These are phyloP conservation scores for Eulithis prunata DNA, from an alignment of 2,888 invertebrate genomes.

Conservation along the genomic window DNA sequence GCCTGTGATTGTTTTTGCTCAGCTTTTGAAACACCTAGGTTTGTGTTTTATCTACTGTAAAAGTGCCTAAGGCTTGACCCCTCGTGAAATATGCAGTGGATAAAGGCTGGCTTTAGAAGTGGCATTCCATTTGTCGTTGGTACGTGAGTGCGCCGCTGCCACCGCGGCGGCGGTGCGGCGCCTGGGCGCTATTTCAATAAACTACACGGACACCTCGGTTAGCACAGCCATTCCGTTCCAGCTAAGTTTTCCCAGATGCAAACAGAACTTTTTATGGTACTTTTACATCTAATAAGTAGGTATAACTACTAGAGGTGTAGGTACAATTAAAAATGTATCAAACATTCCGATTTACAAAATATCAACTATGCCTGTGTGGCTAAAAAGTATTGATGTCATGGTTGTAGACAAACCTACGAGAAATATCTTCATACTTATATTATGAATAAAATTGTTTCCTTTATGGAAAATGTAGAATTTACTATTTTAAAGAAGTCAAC, in stretches of 20 bases:
- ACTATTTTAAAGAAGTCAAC: background rate
- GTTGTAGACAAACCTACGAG: too few species aligned
- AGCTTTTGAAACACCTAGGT: constrained; percentile 40
- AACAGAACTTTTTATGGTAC: background rate
- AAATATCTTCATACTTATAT: too few species aligned
- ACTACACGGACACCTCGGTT: constrained; percentile 31
- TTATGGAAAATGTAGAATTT: too few species aligned
- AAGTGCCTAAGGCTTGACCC: constrained; percentile 55
- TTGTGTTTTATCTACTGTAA: constrained; percentile 53
- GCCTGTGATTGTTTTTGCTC: constrained; percentile 34
- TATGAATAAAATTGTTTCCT: too few species aligned
- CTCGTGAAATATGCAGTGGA: constrained; percentile 57
- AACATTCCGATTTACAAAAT: too few species aligned
- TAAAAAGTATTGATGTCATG: too few species aligned
- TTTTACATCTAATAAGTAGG: too few species aligned
- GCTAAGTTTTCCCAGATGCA: constrained; percentile 17
- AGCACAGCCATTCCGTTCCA: constrained; percentile 34
- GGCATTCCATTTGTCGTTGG: constrained; percentile 49
- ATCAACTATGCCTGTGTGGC: too few species aligned
- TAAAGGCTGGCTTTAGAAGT: constrained; percentile 46
- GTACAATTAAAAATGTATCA: too few species aligned
- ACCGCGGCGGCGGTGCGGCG: background rate
- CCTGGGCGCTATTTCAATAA: constrained; percentile 38
- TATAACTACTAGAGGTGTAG: too few species aligned
- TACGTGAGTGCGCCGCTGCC: constrained; percentile 30